Evolutionary conservation across 2,797 vertebrate species (phyloP).

Genomic region (Acanthis flammea): DNA sequence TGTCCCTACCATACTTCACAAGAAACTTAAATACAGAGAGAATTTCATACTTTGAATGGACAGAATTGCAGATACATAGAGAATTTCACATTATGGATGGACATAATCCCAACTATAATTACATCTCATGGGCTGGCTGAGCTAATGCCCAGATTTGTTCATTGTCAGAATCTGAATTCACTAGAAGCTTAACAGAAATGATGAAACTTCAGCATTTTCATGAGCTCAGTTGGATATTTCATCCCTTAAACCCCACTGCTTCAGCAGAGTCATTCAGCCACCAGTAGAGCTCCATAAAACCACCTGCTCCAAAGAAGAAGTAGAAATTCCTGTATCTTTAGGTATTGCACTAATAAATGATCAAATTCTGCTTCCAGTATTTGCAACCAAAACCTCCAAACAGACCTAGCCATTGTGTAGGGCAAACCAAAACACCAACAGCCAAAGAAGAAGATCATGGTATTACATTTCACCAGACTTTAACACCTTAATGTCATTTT

Average conservation of each 20-base stretch:
- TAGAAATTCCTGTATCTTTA: neutral
- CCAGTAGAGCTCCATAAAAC: neutral
- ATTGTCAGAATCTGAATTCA: neutral
- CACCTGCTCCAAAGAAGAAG: neutral
- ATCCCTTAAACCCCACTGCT: neutral
- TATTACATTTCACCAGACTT: neutral
- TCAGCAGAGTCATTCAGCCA: neutral
- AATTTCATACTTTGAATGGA: neutral
- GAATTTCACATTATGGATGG: neutral
- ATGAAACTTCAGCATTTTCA: neutral
- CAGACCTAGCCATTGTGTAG: neutral
- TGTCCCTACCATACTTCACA: neutral
- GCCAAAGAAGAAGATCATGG: neutral
- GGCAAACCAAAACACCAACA: neutral
- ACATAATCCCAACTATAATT: neutral
- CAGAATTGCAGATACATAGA: neutral
- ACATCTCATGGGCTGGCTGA: neutral
- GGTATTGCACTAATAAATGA: neutral
- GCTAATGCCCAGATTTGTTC: neutral
- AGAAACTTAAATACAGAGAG: neutral
- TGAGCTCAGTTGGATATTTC: neutral
- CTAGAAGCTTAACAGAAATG: neutral
- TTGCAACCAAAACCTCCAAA: neutral
- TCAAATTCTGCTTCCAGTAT: neutral
- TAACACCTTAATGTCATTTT: neutral